These are phyloP conservation scores for Streptopelia turtur DNA, from an alignment of 2,797 vertebrate genomes.

Conservation along the genomic window DNA sequence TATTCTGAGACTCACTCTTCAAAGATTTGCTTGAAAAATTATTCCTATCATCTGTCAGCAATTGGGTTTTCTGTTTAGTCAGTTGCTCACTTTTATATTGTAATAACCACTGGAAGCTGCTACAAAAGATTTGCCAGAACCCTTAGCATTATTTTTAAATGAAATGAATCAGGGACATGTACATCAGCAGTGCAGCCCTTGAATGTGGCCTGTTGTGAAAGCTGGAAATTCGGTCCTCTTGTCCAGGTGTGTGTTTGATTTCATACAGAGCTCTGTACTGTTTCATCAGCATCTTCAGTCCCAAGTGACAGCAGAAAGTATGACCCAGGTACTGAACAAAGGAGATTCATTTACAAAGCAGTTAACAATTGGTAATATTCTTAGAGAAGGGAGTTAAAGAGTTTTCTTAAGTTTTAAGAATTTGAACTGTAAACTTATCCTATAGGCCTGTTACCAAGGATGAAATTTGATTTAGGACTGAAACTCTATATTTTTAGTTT, in stretches of 20 bases:
- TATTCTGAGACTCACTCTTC: constrained; percentile 47
- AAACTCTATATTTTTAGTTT: background rate
- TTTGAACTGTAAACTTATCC: background rate
- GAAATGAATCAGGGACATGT: background rate
- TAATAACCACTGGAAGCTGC: constrained; percentile 29
- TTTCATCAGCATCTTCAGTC: background rate
- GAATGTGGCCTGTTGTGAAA: background rate
- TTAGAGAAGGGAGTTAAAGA: background rate
- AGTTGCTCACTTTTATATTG: constrained; percentile 56
- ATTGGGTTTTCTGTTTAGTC: constrained; percentile 48
- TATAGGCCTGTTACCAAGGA: rapidly evolving
- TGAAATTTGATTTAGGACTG: background rate
- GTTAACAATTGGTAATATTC: background rate
- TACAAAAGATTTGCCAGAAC: constrained; percentile 20
- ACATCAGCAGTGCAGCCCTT: background rate
- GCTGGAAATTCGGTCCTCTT: background rate
- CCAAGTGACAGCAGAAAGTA: background rate
- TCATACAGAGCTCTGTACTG: background rate
- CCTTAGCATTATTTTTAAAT: background rate
- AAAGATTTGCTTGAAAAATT: constrained; percentile 69
- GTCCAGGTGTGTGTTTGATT: background rate
- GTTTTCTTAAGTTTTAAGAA: background rate
- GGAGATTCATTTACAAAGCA: background rate
- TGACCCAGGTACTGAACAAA: background rate
- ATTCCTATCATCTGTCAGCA: constrained; percentile 63